phyloP scores from a whole-genome alignment of 2,113 vertebrate genomes.

The Anthoscopus minutus region DNA sequence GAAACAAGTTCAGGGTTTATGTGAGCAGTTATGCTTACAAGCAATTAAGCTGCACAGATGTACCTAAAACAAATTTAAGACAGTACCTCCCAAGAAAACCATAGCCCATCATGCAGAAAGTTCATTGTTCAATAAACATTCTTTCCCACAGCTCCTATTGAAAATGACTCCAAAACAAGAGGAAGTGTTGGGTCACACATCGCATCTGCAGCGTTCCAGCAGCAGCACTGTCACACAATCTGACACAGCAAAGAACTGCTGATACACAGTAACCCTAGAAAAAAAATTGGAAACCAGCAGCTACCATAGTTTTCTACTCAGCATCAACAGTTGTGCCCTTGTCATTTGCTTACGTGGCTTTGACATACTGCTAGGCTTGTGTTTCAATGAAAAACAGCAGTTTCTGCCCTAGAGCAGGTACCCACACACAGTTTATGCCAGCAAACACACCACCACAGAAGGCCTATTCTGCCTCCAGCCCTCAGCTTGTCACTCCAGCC shows the following conservation, averaged over 20 bases:
- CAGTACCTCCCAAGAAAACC: not conserved
- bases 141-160: not conserved
- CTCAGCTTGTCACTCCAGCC: not conserved
- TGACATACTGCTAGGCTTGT: not conserved
- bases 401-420: not conserved
- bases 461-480: not conserved
- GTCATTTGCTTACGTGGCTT: not conserved
- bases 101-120: not conserved
- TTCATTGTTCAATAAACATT: not conserved
- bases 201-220: not conserved
- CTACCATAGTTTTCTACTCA: not conserved
- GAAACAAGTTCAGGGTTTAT: not conserved
- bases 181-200: not conserved
- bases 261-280: not conserved
- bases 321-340: not conserved
- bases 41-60: not conserved
- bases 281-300: not conserved
- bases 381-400: not conserved
- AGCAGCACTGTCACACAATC: not conserved
- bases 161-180: not conserved
- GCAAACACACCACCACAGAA: not conserved
- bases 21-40: not conserved
- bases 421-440: not conserved
- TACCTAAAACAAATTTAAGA: not conserved
- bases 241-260: not conserved